Percentiles rank a stretch among this genome's conserved stretches.
Conservation (phyloP, 2,797 vertebrate genomes). For the Takifugu rubripes region DNA sequence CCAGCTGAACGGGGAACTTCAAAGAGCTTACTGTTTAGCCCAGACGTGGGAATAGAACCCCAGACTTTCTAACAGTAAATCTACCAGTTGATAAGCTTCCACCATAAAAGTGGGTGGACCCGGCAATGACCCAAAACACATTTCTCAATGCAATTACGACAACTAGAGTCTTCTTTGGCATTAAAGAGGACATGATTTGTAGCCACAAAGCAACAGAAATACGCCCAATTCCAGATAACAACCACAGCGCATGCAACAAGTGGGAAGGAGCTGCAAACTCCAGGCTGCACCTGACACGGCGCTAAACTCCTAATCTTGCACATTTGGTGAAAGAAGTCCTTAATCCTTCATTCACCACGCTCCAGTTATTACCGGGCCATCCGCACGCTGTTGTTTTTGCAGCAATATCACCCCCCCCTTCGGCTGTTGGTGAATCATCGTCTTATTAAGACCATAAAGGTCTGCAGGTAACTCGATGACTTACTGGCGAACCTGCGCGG, state of each 20-base stretch:
- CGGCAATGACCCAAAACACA: conserved; percentile 25
- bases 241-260: neutral
- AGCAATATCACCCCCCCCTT: neutral
- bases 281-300: neutral
- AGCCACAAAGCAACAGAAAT: neutral
- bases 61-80: neutral
- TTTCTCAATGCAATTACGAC: conserved; percentile 15
- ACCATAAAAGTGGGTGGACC: conserved; percentile 19
- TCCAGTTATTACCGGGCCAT: neutral
- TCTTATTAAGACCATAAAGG: no score
- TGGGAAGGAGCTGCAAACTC: neutral
- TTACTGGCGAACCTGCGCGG: conserved; percentile 3
- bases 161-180: neutral
- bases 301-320: no score
- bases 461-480: conserved; percentile 14
- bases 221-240: neutral
- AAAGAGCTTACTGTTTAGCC: conserved; percentile 1
- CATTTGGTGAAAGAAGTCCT: neutral
- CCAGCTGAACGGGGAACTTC: conserved; percentile 2
- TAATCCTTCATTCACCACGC: neutral
- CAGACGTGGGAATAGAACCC: conserved; percentile 3
- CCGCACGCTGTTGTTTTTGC: neutral
- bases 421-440: no score
- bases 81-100: neutral
- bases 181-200: neutral